Evolutionary conservation across 2,113 vertebrate species (phyloP).

Genomic region (human (Homo sapiens)): GRCh38 chr15:36129001-36129500

Average conservation of each 20-base stretch:
- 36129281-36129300: not conserved
- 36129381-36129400: not conserved
- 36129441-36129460: not conserved
- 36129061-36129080: not conserved
- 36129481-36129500: constrained; percentile 19
- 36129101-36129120: not conserved
- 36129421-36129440: not conserved
- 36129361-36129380: not conserved
- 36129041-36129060: not conserved
- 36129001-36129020: not conserved
- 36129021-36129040: not conserved
- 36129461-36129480: constrained; percentile 8
- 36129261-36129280: not conserved
- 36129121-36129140: not conserved
- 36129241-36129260: not conserved
- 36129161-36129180: not conserved
- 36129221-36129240: not conserved
- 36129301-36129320: not conserved
- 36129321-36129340: not conserved
- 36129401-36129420: not conserved
- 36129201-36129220: not conserved
- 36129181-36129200: not conserved
- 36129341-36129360: not conserved
- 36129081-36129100: not conserved
- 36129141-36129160: not conserved